Evolutionary conservation across 2,797 vertebrate species (phyloP).

Genomic region (Oceanodroma leucorhoa): DNA sequence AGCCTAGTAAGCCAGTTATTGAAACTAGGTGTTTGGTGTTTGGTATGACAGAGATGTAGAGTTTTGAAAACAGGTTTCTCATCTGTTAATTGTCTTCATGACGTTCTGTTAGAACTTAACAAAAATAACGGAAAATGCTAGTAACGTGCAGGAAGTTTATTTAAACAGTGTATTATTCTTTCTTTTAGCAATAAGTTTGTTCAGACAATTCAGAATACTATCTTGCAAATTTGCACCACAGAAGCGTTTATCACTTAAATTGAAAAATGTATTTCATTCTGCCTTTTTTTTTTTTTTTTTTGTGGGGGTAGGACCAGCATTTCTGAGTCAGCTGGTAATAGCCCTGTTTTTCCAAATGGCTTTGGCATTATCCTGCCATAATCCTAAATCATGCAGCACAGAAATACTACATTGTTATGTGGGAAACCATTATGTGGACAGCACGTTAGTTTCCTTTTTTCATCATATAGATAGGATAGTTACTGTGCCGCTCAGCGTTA

Average conservation of each 20-base stretch:
- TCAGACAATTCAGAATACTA: background rate
- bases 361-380: background rate
- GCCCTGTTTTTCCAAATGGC: background rate
- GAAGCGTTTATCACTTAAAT: background rate
- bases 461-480: background rate
- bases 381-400: background rate
- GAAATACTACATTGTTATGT: background rate
- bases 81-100: background rate
- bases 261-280: background rate
- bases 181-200: background rate
- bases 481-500: accelerated
- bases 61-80: background rate
- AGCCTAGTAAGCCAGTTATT: background rate
- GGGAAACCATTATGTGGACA: background rate
- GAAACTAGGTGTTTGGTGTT: background rate
- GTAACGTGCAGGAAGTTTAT: background rate
- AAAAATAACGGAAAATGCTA: background rate
- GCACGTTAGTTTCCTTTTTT: background rate
- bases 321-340: background rate
- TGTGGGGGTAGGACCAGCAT: background rate
- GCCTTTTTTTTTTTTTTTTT: accelerated
- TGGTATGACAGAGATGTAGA: background rate
- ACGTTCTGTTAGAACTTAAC: background rate
- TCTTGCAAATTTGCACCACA: background rate
- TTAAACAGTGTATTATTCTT: background rate